Evolutionary conservation across 2,797 vertebrate genomes (phyloP).

Genomic region (Brachyrhaphis roseni): DNA sequence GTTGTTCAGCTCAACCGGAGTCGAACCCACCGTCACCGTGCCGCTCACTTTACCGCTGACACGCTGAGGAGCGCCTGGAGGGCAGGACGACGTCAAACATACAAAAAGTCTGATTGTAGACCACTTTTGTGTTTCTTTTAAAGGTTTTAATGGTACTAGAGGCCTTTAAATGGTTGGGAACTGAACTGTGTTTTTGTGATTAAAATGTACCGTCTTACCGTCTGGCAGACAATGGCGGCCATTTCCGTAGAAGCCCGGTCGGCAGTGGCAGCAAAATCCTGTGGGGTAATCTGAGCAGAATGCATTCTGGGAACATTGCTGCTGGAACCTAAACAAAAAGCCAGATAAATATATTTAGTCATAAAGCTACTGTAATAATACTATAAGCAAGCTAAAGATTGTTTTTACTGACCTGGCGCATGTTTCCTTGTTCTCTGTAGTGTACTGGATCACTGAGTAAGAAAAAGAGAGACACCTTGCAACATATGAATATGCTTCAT

Average conservation of each 20-base stretch:
- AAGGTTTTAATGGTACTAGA: neutral
- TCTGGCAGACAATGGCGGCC: constrained; percentile 90
- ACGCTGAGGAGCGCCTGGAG: constrained; percentile 89
- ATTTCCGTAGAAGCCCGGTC: constrained; percentile 87
- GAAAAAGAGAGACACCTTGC: neutral
- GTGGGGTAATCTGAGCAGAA: constrained; percentile 89
- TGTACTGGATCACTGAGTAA: constrained; percentile 73
- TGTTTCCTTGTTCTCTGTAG: constrained; percentile 74
- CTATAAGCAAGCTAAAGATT: neutral
- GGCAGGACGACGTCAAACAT: neutral
- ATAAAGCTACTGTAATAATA: neutral
- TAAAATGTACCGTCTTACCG: constrained; percentile 72
- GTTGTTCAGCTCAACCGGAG: constrained; percentile 76
- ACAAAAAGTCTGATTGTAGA: neutral
- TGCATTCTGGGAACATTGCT: constrained; percentile 87
- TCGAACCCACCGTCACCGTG: constrained; percentile 82
- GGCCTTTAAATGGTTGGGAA: no score
- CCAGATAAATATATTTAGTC: neutral
- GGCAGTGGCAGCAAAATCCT: constrained; percentile 93
- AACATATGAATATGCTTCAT: neutral
- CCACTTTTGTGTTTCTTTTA: neutral
- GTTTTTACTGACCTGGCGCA: constrained; percentile 65
- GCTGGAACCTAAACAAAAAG: constrained; percentile 68
- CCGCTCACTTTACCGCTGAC: constrained; percentile 95
- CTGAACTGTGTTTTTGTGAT: neutral